phyloP scores from a whole-genome alignment of 2,888 invertebrate species.

The Plemyria rubiginata region DNA sequence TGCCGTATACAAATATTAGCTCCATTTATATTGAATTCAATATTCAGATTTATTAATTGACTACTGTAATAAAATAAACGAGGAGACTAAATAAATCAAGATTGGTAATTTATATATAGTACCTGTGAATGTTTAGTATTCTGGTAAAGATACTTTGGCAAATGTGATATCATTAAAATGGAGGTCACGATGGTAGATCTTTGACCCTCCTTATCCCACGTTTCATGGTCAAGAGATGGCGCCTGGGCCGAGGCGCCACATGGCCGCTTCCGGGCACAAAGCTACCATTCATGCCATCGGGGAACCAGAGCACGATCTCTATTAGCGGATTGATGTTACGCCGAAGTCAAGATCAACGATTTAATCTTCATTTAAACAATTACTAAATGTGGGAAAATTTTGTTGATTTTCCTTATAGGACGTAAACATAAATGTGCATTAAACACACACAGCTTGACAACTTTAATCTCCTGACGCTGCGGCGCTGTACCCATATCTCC shows the following conservation, averaged over 20 bases:
- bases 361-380: constrained; percentile 36
- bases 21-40: constrained; percentile 30
- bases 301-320: constrained; percentile 57
- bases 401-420: constrained; percentile 1
- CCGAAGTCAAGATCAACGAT: constrained; percentile 66
- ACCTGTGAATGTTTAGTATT: constrained; percentile 20
- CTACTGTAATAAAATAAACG: constrained; percentile 30
- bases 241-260: constrained; percentile 64
- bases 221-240: constrained; percentile 69
- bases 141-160: constrained; percentile 13
- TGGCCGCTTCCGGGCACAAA: constrained; percentile 62
- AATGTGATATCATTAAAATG: constrained; percentile 47
- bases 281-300: constrained; percentile 64
- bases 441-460: too few relatives aligned
- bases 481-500: too few relatives aligned
- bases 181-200: constrained; percentile 71
- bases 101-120: constrained; percentile 22
- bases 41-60: constrained; percentile 36
- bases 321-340: constrained; percentile 48
- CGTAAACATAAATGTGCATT: neutral
- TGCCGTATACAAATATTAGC: constrained; percentile 27
- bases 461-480: too few relatives aligned
- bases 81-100: constrained; percentile 19
- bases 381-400: constrained; percentile 30
- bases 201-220: constrained; percentile 67